Evolutionary conservation across 2,888 invertebrate genomes (phyloP), one percentile per base, ranked within the genome.

Genomic region (Cremastinae sp.): DNA sequence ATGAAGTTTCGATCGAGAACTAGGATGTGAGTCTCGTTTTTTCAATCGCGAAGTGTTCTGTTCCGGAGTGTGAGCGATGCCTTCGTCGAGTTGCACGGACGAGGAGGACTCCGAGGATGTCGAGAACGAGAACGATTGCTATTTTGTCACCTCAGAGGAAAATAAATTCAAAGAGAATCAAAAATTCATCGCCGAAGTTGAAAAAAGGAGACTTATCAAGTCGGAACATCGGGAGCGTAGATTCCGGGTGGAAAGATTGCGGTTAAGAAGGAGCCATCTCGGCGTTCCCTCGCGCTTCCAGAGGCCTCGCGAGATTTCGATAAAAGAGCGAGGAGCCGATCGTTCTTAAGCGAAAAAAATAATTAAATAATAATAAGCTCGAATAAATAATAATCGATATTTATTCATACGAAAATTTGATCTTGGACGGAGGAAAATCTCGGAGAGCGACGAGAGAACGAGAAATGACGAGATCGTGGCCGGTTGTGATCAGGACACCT

Each of bases 21-120:
- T 43, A n/a, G 35, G 0, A 16, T 16, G 18, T 20, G 45, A 2
- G 5, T 8, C 65, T 75, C 61, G 73, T n/a, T n/a, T n/a, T n/a
- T n/a, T n/a, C n/a, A n/a, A n/a, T n/a, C n/a, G n/a, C n/a, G n/a
- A n/a, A n/a, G n/a, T n/a, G n/a, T n/a, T n/a, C 61, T 49, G 58
- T 39, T 43, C 45, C 74, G 70, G 70, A 68, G 73, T 43, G 74
- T 79, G 81, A 85, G 86, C 82, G 78, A 87, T 87, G 88, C 85
- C 83, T 85, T 84, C 83, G 80, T 85, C 83, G 78, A 83, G 85
- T 78, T 84, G 84, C 81, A 85, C 86, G 81, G 84, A 86, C 81
- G 88, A 87, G 84, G 88, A 87, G 85, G 87, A 88, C 82, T 81
- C 87, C 84, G 89, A 89, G 86, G 89, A 89, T 89, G 89, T 88